Evolutionary conservation across 1,140 invertebrate species (phyloP).

Genomic region (Neelides sp.): DNA sequence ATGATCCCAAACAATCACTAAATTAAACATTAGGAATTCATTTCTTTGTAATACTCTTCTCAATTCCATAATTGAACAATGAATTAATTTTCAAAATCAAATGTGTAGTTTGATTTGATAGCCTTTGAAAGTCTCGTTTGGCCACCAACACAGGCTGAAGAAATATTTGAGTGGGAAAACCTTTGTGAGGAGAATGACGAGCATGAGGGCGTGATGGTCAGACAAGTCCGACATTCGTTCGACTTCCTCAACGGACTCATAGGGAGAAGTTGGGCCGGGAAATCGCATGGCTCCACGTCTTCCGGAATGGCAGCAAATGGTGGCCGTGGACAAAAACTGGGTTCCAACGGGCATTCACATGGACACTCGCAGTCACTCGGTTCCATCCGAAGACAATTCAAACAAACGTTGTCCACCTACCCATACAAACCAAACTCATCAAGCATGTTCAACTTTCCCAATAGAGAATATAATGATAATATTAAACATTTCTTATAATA

Average conservation of each 20-base stretch:
- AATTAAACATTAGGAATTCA: conserved; percentile 18
- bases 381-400: conserved; percentile 88
- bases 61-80: neutral
- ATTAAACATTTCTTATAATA: too few relatives aligned
- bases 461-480: too few relatives aligned
- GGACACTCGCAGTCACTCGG: conserved; percentile 90
- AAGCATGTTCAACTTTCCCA: conserved; percentile 1
- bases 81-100: too few relatives aligned
- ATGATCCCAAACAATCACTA: conserved; percentile 63
- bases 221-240: conserved; percentile 3
- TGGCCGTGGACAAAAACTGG: conserved; percentile 43
- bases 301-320: conserved; percentile 19
- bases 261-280: conserved; percentile 14
- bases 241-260: conserved; percentile 12
- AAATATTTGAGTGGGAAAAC: neutral
- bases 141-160: neutral
- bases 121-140: too few relatives aligned
- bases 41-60: neutral
- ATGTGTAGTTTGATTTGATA: too few relatives aligned
- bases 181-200: neutral
- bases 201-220: neutral
- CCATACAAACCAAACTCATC: conserved; percentile 21
- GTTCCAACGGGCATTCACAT: conserved; percentile 73
- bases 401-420: conserved; percentile 65
- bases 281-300: conserved; percentile 18